Base-by-base conservation (phyloP, 2,113 vertebrate species). In the Triplophysa tibetana region DNA sequence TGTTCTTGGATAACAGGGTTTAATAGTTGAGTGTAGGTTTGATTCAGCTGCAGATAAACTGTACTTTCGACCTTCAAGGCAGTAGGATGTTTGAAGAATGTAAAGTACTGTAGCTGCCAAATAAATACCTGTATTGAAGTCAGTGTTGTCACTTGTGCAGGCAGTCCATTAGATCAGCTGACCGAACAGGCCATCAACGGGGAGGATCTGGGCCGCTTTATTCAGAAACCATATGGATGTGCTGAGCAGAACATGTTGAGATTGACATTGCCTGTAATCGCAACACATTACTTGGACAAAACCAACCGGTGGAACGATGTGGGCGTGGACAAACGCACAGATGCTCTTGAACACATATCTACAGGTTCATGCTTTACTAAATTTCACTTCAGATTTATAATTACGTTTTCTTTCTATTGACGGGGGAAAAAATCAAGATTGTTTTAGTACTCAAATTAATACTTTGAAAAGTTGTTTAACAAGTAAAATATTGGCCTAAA, bases 231-330 rank as follows among this genome's bases (percentile, higher is more conserved):
- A 0, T 0, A 0, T 0, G 91, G 93, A 3, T 89, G 87, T 50
- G 91, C 90, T 0, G 91, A 93, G 75, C 90, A 92, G 84, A 93
- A 89, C 2, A 89, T 94, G 85, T 78, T 77, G 29, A 0, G 2
- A 1, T 81, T 93, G 87, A 88, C 88, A 0, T 82, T 90, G 0
- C 83, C 88, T 7, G 69, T 93, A 73, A 90, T 92, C 70, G 90
- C 94, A 43, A 82, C 89, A 0, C 50, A 9, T 1, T 94, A 93
- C 81, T 65, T 93, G 86, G 92, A 95, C 29, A 73, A 83, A 80
- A 90, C 92, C 0, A 87, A 90, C 63, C 91, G 92, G 84, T 93
- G 92, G 91, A 86, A 87, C 48, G 11, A 70, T 21, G 83, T 92
- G 0, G 89, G 88, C 0, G 77, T 87, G 88, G 74, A 60, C 87